Evolutionary conservation across 2,797 vertebrate genomes (phyloP).

Genomic region (Sternotherus odoratus): DNA sequence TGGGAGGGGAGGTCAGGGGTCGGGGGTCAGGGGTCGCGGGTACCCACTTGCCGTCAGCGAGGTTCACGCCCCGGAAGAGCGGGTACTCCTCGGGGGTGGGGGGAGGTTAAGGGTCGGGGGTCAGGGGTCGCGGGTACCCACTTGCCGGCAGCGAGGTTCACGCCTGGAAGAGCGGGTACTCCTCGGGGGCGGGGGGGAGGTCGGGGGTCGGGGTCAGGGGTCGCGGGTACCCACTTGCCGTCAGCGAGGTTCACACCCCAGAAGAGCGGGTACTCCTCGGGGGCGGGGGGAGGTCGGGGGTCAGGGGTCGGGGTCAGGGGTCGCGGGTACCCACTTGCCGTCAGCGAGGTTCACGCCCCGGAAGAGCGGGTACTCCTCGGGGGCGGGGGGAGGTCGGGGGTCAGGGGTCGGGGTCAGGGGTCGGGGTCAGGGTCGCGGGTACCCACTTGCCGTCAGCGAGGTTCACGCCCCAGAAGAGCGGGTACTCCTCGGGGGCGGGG

Average conservation of each 20-base stretch:
- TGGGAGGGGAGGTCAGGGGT: no score
- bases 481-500: not conserved
- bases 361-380: constrained; percentile 91
- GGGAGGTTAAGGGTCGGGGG: no score
- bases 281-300: no score
- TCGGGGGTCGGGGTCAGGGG: not conserved
- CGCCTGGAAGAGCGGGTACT: constrained; percentile 90
- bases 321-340: constrained; percentile 76
- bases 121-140: constrained; percentile 53
- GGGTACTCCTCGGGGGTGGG: constrained; percentile 90
- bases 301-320: not conserved
- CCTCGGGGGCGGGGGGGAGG: constrained; percentile 87
- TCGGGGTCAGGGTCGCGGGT: no score
- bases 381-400: constrained; percentile 79
- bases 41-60: constrained; percentile 86
- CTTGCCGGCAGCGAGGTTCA: constrained; percentile 89
- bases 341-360: constrained; percentile 89
- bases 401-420: no score
- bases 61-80: constrained; percentile 89
- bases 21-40: not conserved
- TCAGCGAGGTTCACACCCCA: constrained; percentile 89
- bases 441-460: constrained; percentile 64
- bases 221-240: constrained; percentile 76
- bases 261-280: constrained; percentile 91
- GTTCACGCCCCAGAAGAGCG: not conserved